These are phyloP conservation scores for Rhinatrema bivittatum DNA, from an alignment of 2,797 vertebrate species.

Conservation along the genomic window DNA sequence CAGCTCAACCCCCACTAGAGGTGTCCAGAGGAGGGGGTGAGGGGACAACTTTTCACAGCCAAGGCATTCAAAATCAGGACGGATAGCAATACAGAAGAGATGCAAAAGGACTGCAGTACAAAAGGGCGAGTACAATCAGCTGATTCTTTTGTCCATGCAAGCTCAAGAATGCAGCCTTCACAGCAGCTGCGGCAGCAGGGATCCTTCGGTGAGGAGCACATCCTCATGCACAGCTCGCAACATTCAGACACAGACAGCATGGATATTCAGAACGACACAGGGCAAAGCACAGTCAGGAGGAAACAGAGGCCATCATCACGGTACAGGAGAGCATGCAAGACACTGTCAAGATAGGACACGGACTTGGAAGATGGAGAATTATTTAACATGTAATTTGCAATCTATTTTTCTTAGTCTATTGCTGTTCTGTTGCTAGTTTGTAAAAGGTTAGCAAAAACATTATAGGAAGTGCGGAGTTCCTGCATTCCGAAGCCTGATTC, in stretches of 20 bases:
- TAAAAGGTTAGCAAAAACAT: too few relatives aligned
- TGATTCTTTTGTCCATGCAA: constrained; percentile 22
- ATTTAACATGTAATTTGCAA: too few relatives aligned
- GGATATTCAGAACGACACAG: constrained; percentile 13
- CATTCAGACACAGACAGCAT: constrained; percentile 27
- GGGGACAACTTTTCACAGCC: constrained; percentile 15
- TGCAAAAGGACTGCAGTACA: too few relatives aligned
- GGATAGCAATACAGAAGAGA: too few relatives aligned
- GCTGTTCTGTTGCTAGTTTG: too few relatives aligned
- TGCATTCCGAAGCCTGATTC: too few relatives aligned
- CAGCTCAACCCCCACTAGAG: constrained; percentile 28
- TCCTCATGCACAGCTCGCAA: constrained; percentile 49
- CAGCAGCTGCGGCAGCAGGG: constrained; percentile 17
- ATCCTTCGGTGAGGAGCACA: constrained; percentile 25
- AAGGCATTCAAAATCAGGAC: constrained; percentile 26
- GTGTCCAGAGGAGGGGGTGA: constrained; percentile 31
- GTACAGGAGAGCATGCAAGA: constrained; percentile 56
- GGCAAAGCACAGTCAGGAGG: constrained; percentile 25
- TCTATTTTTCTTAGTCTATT: too few relatives aligned
- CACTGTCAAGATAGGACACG: constrained; percentile 40
- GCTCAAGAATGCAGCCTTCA: not conserved
- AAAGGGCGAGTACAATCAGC: constrained; percentile 1
- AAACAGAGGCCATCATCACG: constrained; percentile 32
- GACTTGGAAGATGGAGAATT: constrained; percentile 37
- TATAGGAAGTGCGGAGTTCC: too few relatives aligned